phyloP scores from a whole-genome alignment of 2,888 invertebrate genomes.

The Nomada lathburiana region DNA sequence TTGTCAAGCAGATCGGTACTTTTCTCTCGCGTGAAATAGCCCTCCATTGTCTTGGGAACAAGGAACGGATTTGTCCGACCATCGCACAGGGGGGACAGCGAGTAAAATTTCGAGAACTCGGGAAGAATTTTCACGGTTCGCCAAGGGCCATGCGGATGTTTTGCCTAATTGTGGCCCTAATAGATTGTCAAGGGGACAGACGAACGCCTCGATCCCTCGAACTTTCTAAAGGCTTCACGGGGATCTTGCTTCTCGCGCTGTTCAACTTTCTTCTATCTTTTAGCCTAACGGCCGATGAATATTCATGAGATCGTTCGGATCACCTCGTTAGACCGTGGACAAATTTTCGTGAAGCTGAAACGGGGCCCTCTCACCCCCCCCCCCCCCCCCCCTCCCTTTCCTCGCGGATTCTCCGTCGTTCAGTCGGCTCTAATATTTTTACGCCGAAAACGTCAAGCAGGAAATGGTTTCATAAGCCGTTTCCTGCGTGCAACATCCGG shows the following conservation, averaged over 20 bases:
- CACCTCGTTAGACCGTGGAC: slow-evolving; percentile 56
- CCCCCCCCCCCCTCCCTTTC: neutral
- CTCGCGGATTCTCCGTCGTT: slow-evolving; percentile 30
- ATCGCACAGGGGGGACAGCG: neutral
- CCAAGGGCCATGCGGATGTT: slow-evolving; percentile 26
- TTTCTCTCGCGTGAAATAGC: neutral
- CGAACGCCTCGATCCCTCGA: slow-evolving; percentile 23
- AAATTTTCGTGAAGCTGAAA: slow-evolving; percentile 55
- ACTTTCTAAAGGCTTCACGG: slow-evolving; percentile 54
- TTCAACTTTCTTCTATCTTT: slow-evolving; percentile 58
- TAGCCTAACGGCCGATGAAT: slow-evolving; percentile 54
- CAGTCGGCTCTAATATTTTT: slow-evolving; percentile 43
- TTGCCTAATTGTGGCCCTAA: slow-evolving; percentile 51
- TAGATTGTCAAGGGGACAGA: slow-evolving; percentile 43
- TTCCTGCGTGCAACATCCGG: slow-evolving; percentile 60
- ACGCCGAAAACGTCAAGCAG: slow-evolving; percentile 39
- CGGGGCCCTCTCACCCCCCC: slow-evolving; percentile 1
- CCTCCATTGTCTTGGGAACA: neutral
- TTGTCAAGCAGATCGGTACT: no score
- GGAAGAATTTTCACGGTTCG: slow-evolving; percentile 42
- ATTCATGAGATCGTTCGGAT: slow-evolving; percentile 59
- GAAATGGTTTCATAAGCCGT: slow-evolving; percentile 55
- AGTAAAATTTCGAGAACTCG: slow-evolving; percentile 16
- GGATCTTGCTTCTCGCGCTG: slow-evolving; percentile 19
- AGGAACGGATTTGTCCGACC: neutral